Evolutionary conservation across 2,888 invertebrate species (phyloP).

Genomic region (Bruchidius siliquastri): DNA sequence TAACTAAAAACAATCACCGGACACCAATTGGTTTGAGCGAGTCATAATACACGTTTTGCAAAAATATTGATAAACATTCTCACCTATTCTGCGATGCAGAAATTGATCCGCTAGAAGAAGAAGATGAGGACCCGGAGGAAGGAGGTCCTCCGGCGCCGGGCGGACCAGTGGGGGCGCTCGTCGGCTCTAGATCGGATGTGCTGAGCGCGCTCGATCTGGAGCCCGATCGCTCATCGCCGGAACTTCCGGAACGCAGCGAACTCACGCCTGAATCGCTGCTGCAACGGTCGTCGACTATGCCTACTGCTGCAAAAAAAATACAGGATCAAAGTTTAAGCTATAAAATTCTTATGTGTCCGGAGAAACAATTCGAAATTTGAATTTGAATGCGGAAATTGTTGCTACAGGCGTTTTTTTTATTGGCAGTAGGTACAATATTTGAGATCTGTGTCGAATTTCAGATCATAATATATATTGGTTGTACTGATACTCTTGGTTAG

Average conservation of each 20-base stretch:
- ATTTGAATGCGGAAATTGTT: no score
- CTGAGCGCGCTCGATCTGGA: conserved; percentile 71
- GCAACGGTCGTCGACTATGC: conserved; percentile 31
- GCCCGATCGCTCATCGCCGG: conserved; percentile 71
- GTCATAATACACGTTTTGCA: no score
- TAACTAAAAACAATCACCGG: no score
- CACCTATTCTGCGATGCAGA: conserved; percentile 14
- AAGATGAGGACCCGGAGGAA: conserved; percentile 11
- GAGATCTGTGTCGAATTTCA: no score
- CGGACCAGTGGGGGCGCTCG: conserved; percentile 8
- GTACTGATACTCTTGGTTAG: no score
- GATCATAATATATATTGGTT: no score
- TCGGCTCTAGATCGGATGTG: conserved; percentile 52
- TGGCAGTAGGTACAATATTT: no score
- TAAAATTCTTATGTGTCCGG: no score
- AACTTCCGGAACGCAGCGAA: conserved; percentile 59
- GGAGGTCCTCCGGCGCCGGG: conserved; percentile 8
- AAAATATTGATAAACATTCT: background rate
- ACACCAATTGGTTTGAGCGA: no score
- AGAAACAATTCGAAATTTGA: background rate
- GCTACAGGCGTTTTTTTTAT: no score
- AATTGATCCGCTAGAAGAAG: background rate
- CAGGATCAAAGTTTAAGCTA: no score
- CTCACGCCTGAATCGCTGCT: conserved; percentile 58
- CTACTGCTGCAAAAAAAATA: background rate